Evolutionary conservation across 1,140 invertebrate genomes (phyloP).

Genomic region (Platorchestia sp.): DNA sequence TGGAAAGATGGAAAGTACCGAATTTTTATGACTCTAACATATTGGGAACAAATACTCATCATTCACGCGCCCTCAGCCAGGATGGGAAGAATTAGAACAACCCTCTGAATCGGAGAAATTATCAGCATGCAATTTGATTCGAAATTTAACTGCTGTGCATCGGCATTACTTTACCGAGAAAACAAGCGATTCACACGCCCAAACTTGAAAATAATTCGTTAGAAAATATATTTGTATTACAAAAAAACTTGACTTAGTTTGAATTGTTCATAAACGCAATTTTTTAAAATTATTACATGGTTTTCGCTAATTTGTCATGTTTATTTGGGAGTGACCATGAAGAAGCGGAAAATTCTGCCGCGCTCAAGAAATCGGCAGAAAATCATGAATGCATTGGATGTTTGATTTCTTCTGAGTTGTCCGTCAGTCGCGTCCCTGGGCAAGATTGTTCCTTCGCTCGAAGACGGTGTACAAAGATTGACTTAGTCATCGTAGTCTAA

Average conservation of each 20-base stretch:
- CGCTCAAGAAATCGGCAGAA: background rate
- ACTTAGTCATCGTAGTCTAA: background rate
- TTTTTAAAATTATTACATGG: background rate
- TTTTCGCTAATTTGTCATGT: background rate
- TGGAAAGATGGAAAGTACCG: no score
- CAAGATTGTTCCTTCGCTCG: background rate
- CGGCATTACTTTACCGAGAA: background rate
- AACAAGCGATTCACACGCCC: background rate
- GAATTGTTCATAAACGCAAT: background rate
- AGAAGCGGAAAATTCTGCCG: no score
- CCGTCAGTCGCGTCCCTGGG: background rate
- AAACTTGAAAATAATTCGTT: background rate
- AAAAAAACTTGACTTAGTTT: background rate
- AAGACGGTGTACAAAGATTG: background rate
- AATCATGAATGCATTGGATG: background rate
- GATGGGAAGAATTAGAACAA: background rate
- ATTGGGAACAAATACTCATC: no score
- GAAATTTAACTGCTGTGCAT: background rate
- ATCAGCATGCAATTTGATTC: background rate
- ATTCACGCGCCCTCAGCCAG: no score
- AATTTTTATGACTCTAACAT: background rate
- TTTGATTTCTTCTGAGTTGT: background rate
- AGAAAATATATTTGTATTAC: background rate
- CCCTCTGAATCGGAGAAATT: background rate
- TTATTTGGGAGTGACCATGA: background rate